These are phyloP conservation scores for Acleris literana DNA, from an alignment of 2,888 invertebrate genomes.

Conservation along the genomic window DNA sequence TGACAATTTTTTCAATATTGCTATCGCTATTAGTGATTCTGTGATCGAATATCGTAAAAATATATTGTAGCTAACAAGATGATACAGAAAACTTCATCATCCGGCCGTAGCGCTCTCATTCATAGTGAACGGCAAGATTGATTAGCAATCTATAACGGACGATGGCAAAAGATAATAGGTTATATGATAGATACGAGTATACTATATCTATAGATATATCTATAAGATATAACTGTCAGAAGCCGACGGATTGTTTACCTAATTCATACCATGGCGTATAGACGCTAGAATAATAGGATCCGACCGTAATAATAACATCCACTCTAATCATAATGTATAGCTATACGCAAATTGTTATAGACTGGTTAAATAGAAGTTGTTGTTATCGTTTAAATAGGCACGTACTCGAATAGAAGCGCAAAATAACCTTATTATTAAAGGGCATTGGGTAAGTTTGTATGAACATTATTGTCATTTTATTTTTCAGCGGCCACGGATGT, in stretches of 20 bases:
- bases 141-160: constrained; percentile 41
- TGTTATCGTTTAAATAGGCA: neutral
- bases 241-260: constrained; percentile 25
- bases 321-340: too few species aligned
- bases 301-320: neutral
- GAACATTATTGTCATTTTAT: too few species aligned
- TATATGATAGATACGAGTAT: neutral
- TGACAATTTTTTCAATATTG: neutral
- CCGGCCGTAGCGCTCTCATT: constrained; percentile 15
- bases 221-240: constrained; percentile 22
- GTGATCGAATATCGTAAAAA: constrained; percentile 18
- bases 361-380: neutral
- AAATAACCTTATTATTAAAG: too few species aligned
- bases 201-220: too few species aligned
- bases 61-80: constrained; percentile 22
- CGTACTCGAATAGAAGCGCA: too few species aligned
- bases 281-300: neutral
- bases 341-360: too few species aligned
- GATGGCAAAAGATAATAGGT: neutral
- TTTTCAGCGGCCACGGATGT: too few species aligned
- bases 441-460: too few species aligned
- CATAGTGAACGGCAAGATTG: constrained; percentile 43
- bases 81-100: constrained; percentile 1
- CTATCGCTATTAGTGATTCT: neutral
- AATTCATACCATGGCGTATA: constrained; percentile 17